phyloP scores from a whole-genome alignment of 2,113 vertebrate species.

The Benitochromis conjunctus region DNA sequence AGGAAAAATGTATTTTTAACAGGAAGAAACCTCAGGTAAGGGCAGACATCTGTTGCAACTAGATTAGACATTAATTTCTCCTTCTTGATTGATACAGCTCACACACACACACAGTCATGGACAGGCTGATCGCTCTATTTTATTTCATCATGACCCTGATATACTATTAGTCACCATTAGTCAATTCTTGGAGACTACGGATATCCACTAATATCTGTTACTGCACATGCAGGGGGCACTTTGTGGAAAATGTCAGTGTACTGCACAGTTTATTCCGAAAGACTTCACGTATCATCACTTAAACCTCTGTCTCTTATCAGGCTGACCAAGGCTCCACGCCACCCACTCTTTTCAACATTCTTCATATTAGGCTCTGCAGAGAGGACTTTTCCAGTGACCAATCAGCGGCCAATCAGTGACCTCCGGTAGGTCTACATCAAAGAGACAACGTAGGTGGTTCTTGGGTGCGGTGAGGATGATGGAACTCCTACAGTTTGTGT shows the following conservation, averaged over 20 bases:
- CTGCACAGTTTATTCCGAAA: constrained; percentile 24
- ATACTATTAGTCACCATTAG: neutral
- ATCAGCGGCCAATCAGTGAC: constrained; percentile 25
- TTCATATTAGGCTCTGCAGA: constrained; percentile 40
- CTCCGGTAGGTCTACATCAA: constrained; percentile 47
- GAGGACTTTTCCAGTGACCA: constrained; percentile 51
- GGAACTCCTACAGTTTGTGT: neutral
- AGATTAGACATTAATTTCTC: neutral
- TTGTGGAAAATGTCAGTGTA: constrained; percentile 36
- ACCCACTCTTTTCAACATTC: constrained; percentile 35
- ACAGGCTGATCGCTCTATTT: neutral
- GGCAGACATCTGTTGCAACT: neutral
- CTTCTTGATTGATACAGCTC: neutral
- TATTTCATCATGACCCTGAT: neutral
- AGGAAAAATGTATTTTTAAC: neutral
- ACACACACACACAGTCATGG: neutral
- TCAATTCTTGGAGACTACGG: neutral
- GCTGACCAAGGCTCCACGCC: constrained; percentile 9
- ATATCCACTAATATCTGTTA: constrained; percentile 1
- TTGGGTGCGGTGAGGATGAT: constrained; percentile 48
- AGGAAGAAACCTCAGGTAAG: neutral
- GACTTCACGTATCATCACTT: constrained; percentile 21
- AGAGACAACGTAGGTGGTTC: neutral
- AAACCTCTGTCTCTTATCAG: constrained; percentile 38
- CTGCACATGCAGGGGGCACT: neutral